These are phyloP conservation scores for Hirundo rustica DNA, from an alignment of 2,797 vertebrate species.

Conservation along the genomic window DNA sequence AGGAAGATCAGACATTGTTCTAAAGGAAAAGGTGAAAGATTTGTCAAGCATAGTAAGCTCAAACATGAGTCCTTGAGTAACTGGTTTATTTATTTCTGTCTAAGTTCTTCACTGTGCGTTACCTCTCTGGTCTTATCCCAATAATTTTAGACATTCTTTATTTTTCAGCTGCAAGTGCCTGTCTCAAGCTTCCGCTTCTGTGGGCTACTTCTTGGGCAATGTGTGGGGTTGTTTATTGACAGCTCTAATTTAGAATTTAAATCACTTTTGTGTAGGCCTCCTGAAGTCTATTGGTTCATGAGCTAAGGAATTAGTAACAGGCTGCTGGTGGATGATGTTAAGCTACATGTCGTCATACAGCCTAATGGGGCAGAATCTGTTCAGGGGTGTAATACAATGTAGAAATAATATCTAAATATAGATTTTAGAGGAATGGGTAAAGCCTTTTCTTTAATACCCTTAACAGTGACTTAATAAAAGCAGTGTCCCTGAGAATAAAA, in stretches of 20 bases:
- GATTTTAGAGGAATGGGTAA: background rate
- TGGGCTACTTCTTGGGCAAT: background rate
- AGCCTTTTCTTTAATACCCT: background rate
- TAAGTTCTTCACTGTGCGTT: background rate
- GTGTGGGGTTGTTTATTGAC: background rate
- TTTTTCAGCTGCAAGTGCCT: background rate
- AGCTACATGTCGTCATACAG: background rate
- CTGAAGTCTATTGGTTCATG: background rate
- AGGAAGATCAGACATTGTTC: background rate
- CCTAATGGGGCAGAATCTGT: background rate
- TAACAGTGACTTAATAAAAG: background rate
- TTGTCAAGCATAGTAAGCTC: background rate
- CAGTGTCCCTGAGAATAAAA: background rate
- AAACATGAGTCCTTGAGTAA: background rate
- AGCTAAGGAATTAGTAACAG: background rate
- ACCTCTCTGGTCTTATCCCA: background rate
- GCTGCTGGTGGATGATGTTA: background rate
- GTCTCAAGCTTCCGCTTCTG: background rate
- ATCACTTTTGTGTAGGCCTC: background rate
- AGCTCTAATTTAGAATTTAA: background rate
- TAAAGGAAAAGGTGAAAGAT: background rate
- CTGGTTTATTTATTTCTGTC: background rate
- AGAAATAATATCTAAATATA: background rate
- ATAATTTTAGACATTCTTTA: background rate
- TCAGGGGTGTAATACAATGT: background rate